A percentile compares a stretch with the other conserved stretches of the same genome.
phyloP scores from a whole-genome alignment of 2,797 vertebrate genomes.

The Halcyon chelicuti region DNA sequence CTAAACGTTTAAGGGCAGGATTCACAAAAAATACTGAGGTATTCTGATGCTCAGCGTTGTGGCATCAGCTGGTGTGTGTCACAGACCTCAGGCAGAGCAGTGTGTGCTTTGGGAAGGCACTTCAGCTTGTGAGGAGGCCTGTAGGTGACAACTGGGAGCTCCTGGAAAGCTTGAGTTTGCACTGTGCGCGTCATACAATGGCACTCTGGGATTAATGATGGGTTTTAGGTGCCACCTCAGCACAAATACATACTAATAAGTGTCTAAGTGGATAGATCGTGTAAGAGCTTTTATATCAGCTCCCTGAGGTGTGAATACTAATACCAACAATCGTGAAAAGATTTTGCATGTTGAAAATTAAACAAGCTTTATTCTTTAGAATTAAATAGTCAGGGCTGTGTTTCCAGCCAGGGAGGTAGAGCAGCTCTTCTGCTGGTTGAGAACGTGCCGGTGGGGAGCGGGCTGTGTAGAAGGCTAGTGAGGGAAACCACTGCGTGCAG shows the following conservation, averaged over 20 bases:
- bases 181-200: background rate
- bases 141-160: background rate
- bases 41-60: background rate
- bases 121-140: background rate
- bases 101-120: background rate
- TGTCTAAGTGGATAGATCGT: background rate
- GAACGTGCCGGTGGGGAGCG: background rate
- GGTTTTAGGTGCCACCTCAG: background rate
- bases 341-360: slow-evolving; percentile 25
- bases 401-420: background rate
- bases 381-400: background rate
- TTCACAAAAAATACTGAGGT: background rate
- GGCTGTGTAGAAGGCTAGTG: background rate
- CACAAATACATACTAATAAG: background rate
- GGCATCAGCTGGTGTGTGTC: background rate
- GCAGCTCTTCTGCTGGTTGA: background rate
- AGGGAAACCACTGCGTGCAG: background rate
- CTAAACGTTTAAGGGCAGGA: background rate
- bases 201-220: background rate
- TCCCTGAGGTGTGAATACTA: slow-evolving; percentile 9
- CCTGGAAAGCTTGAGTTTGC: background rate
- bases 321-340: background rate
- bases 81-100: background rate
- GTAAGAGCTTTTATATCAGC: background rate
- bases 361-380: background rate